Percentiles rank a stretch among this genome's conserved stretches.
Conservation (phyloP, 2,797 vertebrate species). For the Platalea minor region DNA sequence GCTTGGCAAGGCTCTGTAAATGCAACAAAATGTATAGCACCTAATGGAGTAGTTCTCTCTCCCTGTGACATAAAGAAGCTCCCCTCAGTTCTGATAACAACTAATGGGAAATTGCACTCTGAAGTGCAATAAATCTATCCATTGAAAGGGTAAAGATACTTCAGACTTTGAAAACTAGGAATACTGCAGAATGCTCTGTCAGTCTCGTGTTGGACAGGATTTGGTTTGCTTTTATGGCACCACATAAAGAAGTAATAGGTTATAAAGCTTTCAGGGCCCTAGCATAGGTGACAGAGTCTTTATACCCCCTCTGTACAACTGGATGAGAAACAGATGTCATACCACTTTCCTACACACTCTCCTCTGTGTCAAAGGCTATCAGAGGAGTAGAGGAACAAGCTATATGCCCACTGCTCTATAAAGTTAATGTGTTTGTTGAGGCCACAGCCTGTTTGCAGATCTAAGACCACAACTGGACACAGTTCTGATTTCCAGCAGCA, state of each 20-base stretch:
- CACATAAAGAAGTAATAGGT: conserved; percentile 49
- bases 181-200: neutral
- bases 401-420: neutral
- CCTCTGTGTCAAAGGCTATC: neutral
- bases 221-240: conserved; percentile 41
- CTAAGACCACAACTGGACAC: neutral
- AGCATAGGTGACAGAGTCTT: conserved; percentile 7
- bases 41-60: neutral
- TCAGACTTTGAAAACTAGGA: neutral
- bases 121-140: conserved; percentile 12
- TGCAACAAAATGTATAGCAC: neutral
- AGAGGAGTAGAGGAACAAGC: neutral
- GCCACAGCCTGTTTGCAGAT: neutral
- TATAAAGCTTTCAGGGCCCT: conserved; percentile 43
- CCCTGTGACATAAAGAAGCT: neutral
- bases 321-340: conserved; percentile 32
- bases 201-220: neutral
- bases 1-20: neutral
- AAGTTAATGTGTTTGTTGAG: neutral
- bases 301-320: neutral
- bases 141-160: neutral
- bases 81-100: neutral
- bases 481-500: neutral
- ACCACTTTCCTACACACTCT: neutral
- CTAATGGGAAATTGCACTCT: conserved; percentile 11